Conservation (phyloP, 2,113 vertebrate species). For the Malaclemys terrapin region DNA sequence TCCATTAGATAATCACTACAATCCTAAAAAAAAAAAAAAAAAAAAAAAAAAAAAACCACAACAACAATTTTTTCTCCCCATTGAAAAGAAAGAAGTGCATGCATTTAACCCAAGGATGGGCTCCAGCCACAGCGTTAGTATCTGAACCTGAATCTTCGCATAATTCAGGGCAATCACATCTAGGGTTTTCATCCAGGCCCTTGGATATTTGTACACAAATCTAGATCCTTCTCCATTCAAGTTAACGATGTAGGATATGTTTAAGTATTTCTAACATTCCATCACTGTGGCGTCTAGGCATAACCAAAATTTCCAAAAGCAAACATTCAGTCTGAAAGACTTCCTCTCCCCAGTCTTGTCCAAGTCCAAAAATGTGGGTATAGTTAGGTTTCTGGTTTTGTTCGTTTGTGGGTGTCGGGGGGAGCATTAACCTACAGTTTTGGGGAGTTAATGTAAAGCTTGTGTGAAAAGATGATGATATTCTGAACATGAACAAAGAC, state of each 20-base stretch:
- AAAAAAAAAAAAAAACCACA: not conserved
- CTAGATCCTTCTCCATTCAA: not conserved
- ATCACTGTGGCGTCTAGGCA: not conserved
- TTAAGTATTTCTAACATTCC: too few relatives aligned
- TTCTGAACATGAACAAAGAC: not conserved
- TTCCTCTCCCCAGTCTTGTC: not conserved
- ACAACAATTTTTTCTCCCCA: not conserved
- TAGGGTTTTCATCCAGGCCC: not conserved
- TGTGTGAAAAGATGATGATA: not conserved
- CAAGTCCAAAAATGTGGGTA: not conserved
- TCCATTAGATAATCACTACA: not conserved
- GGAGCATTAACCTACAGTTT: not conserved
- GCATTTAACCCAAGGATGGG: not conserved
- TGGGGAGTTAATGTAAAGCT: not conserved
- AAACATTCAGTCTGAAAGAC: conserved; percentile 4
- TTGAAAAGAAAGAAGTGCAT: not conserved
- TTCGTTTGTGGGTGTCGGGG: not conserved
- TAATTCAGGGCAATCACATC: not conserved
- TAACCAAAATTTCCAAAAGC: not conserved
- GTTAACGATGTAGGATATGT: not conserved
- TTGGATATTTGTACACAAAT: not conserved
- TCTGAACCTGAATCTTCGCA: not conserved
- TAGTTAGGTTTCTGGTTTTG: not conserved
- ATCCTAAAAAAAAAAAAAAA: not conserved
- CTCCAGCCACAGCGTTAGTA: not conserved